Evolutionary conservation across 2,797 vertebrate species (phyloP), one percentile per base, ranked within the genome.

Genomic region (Notamacropus eugenii): DNA sequence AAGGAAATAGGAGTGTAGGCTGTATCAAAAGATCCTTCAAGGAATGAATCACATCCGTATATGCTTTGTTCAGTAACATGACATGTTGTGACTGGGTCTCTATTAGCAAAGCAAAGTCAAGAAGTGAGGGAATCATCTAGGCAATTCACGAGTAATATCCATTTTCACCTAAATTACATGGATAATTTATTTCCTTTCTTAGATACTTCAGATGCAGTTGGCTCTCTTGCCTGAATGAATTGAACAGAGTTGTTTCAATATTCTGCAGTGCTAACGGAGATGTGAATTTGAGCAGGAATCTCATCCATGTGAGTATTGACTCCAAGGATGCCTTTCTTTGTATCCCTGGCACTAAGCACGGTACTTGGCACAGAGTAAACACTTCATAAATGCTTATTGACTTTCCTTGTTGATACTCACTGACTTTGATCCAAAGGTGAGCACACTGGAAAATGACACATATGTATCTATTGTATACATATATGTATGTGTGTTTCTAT

Each of bases 1-100:
- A 95, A 92, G 50, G 97, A 97, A 95, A 97, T 92, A 90, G 12
- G 62, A 90, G 34, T 92, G 34, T 29, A 1, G 27, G 55, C 9
- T 62, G 57, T 67, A 94, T 92, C 27, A 67, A 94, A 95, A 54
- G 34, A 46, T 34, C n/a, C 28, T 52, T 90, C 13, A 27, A 92
- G 90, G 24, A 46, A 92, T 90, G 5, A 92, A 96, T 24, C 31
- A 27, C 90, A n/a, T 91, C 67, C 58, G 54, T 55, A 87, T 90
- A 74, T 90, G 90, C 90, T 90, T 62, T 94, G 94, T 93, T n/a
- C 55, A 90, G 11, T 6, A 22, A 92, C 22, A 74, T 67, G 52
- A 82, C 6, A 62, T 10, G 0, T 1, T 16, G 24, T 93, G 67
- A 19, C 40, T 82, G 92, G 46, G n/a, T 91, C 74, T 87, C 91